phyloP scores from a whole-genome alignment of 1,140 invertebrate genomes.

The Lysiphlebus fabarum region DNA sequence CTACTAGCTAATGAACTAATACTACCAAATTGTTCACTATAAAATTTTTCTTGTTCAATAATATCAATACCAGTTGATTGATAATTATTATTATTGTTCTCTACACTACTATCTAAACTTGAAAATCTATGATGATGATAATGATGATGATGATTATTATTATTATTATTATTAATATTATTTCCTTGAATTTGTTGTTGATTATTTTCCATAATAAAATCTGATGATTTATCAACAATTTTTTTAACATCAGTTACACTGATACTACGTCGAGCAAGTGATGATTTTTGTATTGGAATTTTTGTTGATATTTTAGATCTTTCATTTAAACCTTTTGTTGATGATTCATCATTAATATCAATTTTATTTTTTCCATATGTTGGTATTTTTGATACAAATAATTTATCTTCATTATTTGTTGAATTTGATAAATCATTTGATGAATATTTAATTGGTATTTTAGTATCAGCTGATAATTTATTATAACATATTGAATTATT shows the following conservation, averaged over 20 bases:
- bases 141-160: too few species aligned
- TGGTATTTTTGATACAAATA: constrained; percentile 39
- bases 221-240: constrained; percentile 59
- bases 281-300: constrained; percentile 40
- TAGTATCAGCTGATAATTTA: constrained; percentile 1
- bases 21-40: constrained; percentile 60
- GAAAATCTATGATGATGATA: constrained; percentile 38
- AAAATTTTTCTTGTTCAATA: constrained; percentile 35
- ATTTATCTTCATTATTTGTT: constrained; percentile 32
- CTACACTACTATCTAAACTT: constrained; percentile 45
- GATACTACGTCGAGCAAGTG: constrained; percentile 40
- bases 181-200: not conserved
- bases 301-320: constrained; percentile 31
- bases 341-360: constrained; percentile 16
- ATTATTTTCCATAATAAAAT: constrained; percentile 26
- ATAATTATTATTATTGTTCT: constrained; percentile 37
- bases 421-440: constrained; percentile 30
- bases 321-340: not conserved
- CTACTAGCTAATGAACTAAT: constrained; percentile 63
- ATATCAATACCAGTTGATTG: constrained; percentile 25
- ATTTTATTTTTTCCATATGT: constrained; percentile 26
- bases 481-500: constrained; percentile 4
- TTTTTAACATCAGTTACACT: constrained; percentile 63
- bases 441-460: not conserved
- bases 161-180: too few species aligned